These are phyloP conservation scores for Chaitophorus viminalis DNA, from an alignment of 2,888 invertebrate genomes.

Conservation along the genomic window DNA sequence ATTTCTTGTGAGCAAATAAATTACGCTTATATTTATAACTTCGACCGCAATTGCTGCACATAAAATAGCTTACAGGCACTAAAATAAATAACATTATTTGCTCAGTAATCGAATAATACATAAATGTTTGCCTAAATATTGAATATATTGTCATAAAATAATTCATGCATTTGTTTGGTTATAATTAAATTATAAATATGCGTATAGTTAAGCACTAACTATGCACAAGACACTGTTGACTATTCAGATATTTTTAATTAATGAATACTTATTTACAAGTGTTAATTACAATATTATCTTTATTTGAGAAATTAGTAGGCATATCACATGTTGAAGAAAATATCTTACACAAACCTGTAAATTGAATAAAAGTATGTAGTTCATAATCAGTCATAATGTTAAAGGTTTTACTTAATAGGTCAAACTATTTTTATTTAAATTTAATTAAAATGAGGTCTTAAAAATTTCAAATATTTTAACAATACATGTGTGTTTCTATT, in stretches of 20 bases:
- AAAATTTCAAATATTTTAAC: too few relatives aligned
- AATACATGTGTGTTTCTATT: too few relatives aligned
- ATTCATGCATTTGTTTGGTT: constrained; percentile 1
- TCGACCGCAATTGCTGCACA: constrained; percentile 52
- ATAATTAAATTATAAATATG: neutral
- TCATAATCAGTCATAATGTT: too few relatives aligned
- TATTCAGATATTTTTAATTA: neutral
- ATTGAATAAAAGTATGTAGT: too few relatives aligned
- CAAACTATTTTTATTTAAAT: too few relatives aligned
- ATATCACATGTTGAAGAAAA: too few relatives aligned
- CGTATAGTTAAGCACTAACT: neutral
- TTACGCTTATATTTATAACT: constrained; percentile 60
- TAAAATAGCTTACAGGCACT: constrained; percentile 22
- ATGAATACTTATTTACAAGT: too few relatives aligned
- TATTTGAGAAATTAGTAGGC: too few relatives aligned
- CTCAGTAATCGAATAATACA: constrained; percentile 5
- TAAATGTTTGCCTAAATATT: neutral
- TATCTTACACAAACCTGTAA: too few relatives aligned
- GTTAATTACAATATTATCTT: too few relatives aligned
- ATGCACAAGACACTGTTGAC: neutral
- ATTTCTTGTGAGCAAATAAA: constrained; percentile 60
- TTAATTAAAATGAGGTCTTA: too few relatives aligned
- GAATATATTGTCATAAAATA: neutral
- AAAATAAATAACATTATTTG: constrained; percentile 29
- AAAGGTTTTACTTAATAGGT: too few relatives aligned